Evolutionary conservation across 2,113 vertebrate species (phyloP).

Genomic region (Hystrix cristata): DNA sequence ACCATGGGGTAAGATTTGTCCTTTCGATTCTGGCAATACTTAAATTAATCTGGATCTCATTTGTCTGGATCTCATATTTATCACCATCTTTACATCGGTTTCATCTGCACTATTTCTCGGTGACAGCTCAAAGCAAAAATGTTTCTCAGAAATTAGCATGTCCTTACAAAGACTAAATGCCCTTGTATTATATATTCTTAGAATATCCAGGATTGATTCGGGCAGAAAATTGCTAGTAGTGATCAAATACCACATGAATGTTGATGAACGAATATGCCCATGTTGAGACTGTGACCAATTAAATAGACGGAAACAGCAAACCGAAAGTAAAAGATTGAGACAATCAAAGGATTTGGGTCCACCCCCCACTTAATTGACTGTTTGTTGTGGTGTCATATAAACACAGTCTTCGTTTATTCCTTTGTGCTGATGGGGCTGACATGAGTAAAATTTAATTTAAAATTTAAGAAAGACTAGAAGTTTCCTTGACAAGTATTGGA

Average conservation of each 20-base stretch:
- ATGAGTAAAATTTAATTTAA: slow-evolving; percentile 81
- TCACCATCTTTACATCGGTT: slow-evolving; percentile 40
- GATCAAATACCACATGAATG: slow-evolving; percentile 69
- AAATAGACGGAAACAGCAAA: slow-evolving; percentile 72
- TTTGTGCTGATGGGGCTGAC: slow-evolving; percentile 76
- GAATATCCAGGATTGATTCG: slow-evolving; percentile 45
- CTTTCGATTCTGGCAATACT: neutral
- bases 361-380: slow-evolving; percentile 54
- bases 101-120: slow-evolving; percentile 50
- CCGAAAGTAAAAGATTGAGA: slow-evolving; percentile 66
- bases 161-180: neutral
- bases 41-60: slow-evolving; percentile 58
- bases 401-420: slow-evolving; percentile 74
- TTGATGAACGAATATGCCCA: slow-evolving; percentile 42
- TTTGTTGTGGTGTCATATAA: slow-evolving; percentile 76
- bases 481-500: slow-evolving; percentile 75
- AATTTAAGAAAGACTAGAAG: slow-evolving; percentile 61
- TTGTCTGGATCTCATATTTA: slow-evolving; percentile 47
- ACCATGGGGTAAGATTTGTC: neutral
- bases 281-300: slow-evolving; percentile 77
- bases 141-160: slow-evolving; percentile 51
- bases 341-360: slow-evolving; percentile 71
- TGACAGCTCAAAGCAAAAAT: slow-evolving; percentile 63
- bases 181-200: slow-evolving; percentile 48
- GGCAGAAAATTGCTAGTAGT: slow-evolving; percentile 64